Conservation (phyloP, 2,113 vertebrate genomes). For the Pelodiscus sinensis region DNA sequence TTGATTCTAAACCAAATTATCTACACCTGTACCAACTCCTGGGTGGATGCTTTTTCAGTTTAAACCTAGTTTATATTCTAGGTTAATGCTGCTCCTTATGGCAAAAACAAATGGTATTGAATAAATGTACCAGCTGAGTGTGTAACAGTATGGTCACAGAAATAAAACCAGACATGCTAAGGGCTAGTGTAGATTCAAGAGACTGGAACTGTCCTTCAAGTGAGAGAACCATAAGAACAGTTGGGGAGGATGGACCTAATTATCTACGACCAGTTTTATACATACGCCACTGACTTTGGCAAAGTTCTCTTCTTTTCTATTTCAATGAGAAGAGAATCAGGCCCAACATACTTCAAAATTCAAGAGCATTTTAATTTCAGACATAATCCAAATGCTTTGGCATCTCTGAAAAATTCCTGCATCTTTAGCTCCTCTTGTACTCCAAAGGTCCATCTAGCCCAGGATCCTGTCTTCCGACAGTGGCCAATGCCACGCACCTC, state of each 20-base stretch:
- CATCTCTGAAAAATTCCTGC: background rate
- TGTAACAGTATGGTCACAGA: background rate
- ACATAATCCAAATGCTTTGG: background rate
- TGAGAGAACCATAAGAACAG: background rate
- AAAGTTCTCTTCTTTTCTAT: background rate
- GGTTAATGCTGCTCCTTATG: background rate
- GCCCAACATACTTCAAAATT: background rate
- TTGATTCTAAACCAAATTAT: background rate
- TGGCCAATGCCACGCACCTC: too few species aligned
- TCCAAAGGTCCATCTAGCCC: too few species aligned
- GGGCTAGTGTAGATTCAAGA: background rate
- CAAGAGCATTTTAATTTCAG: background rate
- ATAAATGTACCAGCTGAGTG: background rate
- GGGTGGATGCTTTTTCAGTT: background rate
- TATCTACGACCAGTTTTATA: background rate
- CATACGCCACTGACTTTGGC: background rate
- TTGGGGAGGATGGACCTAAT: background rate
- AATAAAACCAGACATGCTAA: background rate
- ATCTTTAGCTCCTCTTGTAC: background rate
- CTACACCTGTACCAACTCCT: background rate
- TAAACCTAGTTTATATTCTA: background rate
- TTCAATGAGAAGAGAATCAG: background rate
- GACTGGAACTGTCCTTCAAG: background rate
- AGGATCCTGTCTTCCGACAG: too few species aligned
- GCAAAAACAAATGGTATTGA: background rate